Evolutionary conservation across 2,797 vertebrate species (phyloP), one percentile per base, ranked within the genome.

Genomic region (Neosilurus mollespiculum): DNA sequence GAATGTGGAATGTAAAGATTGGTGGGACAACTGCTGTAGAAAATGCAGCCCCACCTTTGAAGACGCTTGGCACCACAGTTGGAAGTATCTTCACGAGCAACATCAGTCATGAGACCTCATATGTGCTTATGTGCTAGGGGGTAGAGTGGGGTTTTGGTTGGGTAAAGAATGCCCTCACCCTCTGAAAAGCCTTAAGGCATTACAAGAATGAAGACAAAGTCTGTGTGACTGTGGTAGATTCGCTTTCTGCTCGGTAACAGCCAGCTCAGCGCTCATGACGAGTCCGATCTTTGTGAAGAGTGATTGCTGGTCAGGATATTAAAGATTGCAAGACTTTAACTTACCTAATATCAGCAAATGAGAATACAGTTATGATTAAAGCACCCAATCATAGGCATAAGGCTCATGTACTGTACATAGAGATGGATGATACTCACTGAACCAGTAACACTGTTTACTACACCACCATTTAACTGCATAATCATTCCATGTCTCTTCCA

Each of bases 1-100:
- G 93, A 93, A 94, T 93, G 91, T 84, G 90, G 91, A 91, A 91
- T 86, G 90, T 80, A 91, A 88, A 89, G 91, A 90, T 91, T 87
- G 89, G 87, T 88, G 87, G 87, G 89, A 86, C 92, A 92, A 91
- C 90, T 91, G 91, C 89, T 91, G 87, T 83, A 73, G 76, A 86
- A 88, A 90, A 87, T 84, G 76, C 85, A 85, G 89, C 92, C 91
- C 92, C 90, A 89, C 92, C 92, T 93, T 87, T 84, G 37, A 83
- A 89, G 92, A 80, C 76, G 66, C 92, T 91, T 88, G 91, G 89
- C 91, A 91, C 24, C 72, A 85, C 81, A 81, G 81, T 82, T 85
- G 73, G 80, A 75, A 24, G 82, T 54, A 80, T 79, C 80, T 92
- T 87, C 90, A 90, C 86, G 88, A 49, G 4, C 71, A 92, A 90